Percentiles rank a stretch among this genome's conserved stretches.
Evolutionary conservation across 2,888 invertebrate genomes (phyloP).

Genomic region (Teinopalpus imperialis): DNA sequence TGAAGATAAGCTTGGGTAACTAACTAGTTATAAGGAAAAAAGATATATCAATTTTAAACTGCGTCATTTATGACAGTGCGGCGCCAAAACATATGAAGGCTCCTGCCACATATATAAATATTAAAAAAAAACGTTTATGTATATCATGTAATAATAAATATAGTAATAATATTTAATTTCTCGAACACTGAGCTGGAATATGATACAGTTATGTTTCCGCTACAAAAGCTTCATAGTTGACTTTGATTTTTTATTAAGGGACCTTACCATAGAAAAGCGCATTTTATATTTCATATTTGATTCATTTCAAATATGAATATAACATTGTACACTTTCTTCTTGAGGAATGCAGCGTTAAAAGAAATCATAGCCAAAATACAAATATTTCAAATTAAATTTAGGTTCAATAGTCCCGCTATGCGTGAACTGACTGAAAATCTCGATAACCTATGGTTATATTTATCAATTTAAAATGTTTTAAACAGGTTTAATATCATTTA

Average conservation of each 20-base stretch:
- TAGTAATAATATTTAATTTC: too few species aligned
- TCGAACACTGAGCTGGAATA: constrained; percentile 10
- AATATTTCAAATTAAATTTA: too few species aligned
- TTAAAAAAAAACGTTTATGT: constrained; percentile 29
- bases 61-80: constrained; percentile 32
- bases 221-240: constrained; percentile 11
- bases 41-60: constrained; percentile 26
- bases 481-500: constrained; percentile 14
- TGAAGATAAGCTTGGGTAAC: too few species aligned
- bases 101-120: constrained; percentile 35
- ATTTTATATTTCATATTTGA: too few species aligned
- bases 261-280: constrained; percentile 18
- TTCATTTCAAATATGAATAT: too few species aligned
- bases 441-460: too few species aligned
- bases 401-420: too few species aligned
- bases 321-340: too few species aligned
- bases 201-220: not conserved
- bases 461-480: too few species aligned
- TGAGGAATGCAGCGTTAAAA: too few species aligned
- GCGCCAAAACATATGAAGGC: constrained; percentile 80
- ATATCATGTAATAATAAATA: constrained; percentile 8
- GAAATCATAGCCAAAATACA: not conserved
- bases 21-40: constrained; percentile 32
- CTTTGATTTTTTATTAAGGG: constrained; percentile 13
- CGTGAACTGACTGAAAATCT: too few species aligned